phyloP scores from a whole-genome alignment of 2,888 invertebrate genomes.

The Tineola bisselliella region DNA sequence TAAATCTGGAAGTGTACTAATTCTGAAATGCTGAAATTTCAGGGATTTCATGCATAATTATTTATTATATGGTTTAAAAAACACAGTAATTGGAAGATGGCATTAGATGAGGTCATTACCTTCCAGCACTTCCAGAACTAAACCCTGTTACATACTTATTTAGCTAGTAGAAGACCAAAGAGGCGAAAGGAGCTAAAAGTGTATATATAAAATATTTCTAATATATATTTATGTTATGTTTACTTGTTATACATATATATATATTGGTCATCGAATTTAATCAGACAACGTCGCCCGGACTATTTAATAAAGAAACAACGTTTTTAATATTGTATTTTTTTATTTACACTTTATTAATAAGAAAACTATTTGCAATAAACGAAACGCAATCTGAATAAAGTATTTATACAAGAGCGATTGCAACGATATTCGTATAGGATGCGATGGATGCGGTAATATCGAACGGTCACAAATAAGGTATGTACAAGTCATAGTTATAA shows the following conservation, averaged over 20 bases:
- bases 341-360: background rate
- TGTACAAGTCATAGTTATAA: slow-evolving; percentile 18
- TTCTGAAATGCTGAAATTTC: background rate
- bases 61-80: too few species aligned
- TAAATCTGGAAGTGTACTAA: too few species aligned
- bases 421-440: slow-evolving; percentile 67
- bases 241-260: slow-evolving; percentile 22
- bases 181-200: slow-evolving; percentile 44
- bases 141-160: background rate
- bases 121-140: too few species aligned
- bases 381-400: slow-evolving; percentile 37
- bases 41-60: background rate
- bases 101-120: too few species aligned
- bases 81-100: too few species aligned
- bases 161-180: slow-evolving; percentile 66
- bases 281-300: slow-evolving; percentile 18
- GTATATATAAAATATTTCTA: slow-evolving; percentile 41
- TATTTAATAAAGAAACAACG: slow-evolving; percentile 8
- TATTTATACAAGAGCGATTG: slow-evolving; percentile 70
- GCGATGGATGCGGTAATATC: slow-evolving; percentile 65
- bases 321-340: slow-evolving; percentile 6
- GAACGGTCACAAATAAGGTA: slow-evolving; percentile 62
- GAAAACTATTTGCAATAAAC: too few species aligned
- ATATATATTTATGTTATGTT: slow-evolving; percentile 63
- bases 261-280: slow-evolving; percentile 41